Conservation (phyloP, 2,113 vertebrate genomes). For the Brienomyrus brachyistius region DNA sequence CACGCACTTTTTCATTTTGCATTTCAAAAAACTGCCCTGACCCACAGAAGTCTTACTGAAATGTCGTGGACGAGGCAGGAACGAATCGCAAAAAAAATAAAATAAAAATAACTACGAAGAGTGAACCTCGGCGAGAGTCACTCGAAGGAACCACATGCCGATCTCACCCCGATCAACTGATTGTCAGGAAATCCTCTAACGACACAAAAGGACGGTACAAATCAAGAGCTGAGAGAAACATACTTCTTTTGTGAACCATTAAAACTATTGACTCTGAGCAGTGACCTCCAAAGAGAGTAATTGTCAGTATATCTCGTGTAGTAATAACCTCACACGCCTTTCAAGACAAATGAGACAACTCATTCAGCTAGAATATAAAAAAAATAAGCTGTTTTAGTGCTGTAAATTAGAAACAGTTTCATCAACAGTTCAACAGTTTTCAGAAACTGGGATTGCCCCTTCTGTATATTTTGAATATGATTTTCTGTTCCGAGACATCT, state of each 20-base stretch:
- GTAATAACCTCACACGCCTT: neutral
- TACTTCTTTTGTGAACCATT: neutral
- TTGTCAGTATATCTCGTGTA: neutral
- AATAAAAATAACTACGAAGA: neutral
- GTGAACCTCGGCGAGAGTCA: neutral
- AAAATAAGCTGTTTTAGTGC: neutral
- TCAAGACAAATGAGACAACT: neutral
- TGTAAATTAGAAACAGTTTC: neutral
- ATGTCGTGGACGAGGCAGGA: neutral
- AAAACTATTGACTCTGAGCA: neutral
- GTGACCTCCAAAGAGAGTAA: neutral
- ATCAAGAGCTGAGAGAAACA: neutral
- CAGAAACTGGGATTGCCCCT: neutral
- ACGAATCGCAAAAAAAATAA: neutral
- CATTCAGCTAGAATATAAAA: neutral
- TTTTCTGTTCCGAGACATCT: neutral
- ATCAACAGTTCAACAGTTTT: neutral
- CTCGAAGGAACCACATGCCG: neutral
- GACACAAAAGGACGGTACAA: neutral
- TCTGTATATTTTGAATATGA: neutral
- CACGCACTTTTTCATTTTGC: neutral
- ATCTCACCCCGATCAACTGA: neutral
- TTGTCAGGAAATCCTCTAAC: neutral
- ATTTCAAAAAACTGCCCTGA: neutral
- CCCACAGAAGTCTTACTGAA: neutral